Conservation (phyloP, 2,888 invertebrate species). For the Cataglyphis livida region DNA sequence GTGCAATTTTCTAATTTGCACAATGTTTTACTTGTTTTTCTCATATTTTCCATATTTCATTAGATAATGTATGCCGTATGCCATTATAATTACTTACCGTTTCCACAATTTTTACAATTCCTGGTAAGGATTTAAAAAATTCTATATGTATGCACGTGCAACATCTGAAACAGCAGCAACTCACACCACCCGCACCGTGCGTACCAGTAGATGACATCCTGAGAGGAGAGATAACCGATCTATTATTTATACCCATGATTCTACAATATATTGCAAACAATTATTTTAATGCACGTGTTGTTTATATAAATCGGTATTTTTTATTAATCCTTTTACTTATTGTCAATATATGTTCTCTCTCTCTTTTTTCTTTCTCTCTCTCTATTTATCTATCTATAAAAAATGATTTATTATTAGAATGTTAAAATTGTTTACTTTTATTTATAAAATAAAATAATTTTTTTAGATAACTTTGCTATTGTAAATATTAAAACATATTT, state of each 20-base stretch:
- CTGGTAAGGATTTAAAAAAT: constrained; percentile 91
- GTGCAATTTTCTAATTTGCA: too few species aligned
- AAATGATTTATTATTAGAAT: constrained; percentile 8
- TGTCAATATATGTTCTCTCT: not conserved
- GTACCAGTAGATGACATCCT: constrained; percentile 78
- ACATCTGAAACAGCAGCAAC: constrained; percentile 90
- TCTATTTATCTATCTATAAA: not conserved
- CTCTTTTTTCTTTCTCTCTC: not conserved
- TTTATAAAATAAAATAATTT: not conserved
- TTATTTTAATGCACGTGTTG: not conserved
- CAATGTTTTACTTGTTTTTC: too few species aligned
- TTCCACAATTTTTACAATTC: constrained; percentile 91
- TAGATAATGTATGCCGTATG: not conserved
- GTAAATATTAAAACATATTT: not conserved
- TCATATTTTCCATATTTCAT: not conserved
- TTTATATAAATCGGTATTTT: not conserved
- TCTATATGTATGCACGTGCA: constrained; percentile 93
- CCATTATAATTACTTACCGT: constrained; percentile 87
- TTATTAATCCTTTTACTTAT: constrained; percentile 14
- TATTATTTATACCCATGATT: constrained; percentile 74
- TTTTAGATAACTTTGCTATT: not conserved
- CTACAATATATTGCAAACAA: not conserved
- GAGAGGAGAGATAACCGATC: constrained; percentile 75
- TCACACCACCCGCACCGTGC: constrained; percentile 87
- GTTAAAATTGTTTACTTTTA: not conserved